Base-by-base conservation (phyloP, 2,797 vertebrate genomes). In the Pelodytes ibericus region DNA sequence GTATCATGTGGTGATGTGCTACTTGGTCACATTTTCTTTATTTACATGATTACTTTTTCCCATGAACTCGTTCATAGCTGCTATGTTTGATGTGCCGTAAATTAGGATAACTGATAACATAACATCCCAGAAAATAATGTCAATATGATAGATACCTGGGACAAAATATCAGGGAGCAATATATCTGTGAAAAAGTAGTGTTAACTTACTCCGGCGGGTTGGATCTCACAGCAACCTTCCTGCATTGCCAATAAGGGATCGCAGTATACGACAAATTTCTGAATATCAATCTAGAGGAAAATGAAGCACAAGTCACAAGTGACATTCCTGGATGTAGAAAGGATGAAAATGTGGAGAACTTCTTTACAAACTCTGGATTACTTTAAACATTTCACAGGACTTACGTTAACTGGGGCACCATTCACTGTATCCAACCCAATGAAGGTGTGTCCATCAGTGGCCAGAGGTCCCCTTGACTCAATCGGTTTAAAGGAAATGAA, bases 211-310 rank as follows among this genome's bases (percentile, higher is more conserved):
- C 93, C 90, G 0, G 90, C 87, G 0, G 94, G 91, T 0, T 90
- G 92, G 67, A 98, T 95, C 86, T 99, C 96, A 22, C 97, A 99
- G 89, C 97, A 99, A 15, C 94, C 90, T 80, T 98, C 95, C 74
- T 93, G 92, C 61, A 93, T 89, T 77, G 94, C 95, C 30, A 99
- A 89, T 72, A 89, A 85, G 0, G 95, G 90, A 61, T 98, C 91
- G 1, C 97, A 99, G 80, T 98, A 99, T 84, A 99, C 84, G 82
- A 94, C 91, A 1, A 90, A 92, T 87, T 99, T 96, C 87, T 98
- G 97, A 67, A 98, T 80, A 84, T 98, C 95, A 49, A 98, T 92
- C 97, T 99, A 84, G 31, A 24, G 59, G 0, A 33, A 63, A 29
- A 13, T 0, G 2, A 25, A 30, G 4, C 0, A 30, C 31, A 67